Evolutionary conservation across 2,797 vertebrate species (phyloP).

Genomic region (Mionectes olivaceus): DNA sequence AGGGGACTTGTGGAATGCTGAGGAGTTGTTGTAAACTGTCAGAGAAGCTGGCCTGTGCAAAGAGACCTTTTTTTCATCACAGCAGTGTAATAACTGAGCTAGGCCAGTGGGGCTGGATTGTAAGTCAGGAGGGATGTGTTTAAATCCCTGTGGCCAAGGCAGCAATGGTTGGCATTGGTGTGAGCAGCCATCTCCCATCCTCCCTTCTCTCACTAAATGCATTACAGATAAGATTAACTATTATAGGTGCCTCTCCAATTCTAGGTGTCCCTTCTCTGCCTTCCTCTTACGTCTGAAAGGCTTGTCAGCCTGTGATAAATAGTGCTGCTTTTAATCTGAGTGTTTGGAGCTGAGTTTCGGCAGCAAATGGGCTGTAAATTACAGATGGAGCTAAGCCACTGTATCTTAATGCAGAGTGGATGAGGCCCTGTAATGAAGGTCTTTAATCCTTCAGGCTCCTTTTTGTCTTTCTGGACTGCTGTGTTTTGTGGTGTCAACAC

Average conservation of each 20-base stretch:
- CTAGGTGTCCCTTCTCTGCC: not conserved
- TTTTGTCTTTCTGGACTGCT: not conserved
- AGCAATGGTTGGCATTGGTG: not conserved
- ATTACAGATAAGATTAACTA: not conserved
- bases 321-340: not conserved
- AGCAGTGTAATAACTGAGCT: not conserved
- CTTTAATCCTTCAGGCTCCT: constrained; percentile 7
- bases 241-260: not conserved
- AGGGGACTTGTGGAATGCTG: not conserved
- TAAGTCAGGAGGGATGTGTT: not conserved
- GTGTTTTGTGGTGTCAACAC: not conserved
- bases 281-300: not conserved
- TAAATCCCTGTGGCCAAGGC: not conserved
- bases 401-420: not conserved
- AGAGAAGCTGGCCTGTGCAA: not conserved
- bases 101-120: not conserved
- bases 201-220: not conserved
- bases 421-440: not conserved
- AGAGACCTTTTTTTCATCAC: not conserved
- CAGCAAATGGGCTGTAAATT: constrained; percentile 17
- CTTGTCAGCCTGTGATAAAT: not conserved
- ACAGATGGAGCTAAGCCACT: not conserved
- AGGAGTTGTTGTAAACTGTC: not conserved
- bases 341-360: not conserved
- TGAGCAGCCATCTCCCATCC: not conserved